Percentiles rank a stretch among this genome's conserved stretches.
Evolutionary conservation across 2,113 vertebrate genomes (phyloP).

Genomic region (Chlorodrepanis virens): DNA sequence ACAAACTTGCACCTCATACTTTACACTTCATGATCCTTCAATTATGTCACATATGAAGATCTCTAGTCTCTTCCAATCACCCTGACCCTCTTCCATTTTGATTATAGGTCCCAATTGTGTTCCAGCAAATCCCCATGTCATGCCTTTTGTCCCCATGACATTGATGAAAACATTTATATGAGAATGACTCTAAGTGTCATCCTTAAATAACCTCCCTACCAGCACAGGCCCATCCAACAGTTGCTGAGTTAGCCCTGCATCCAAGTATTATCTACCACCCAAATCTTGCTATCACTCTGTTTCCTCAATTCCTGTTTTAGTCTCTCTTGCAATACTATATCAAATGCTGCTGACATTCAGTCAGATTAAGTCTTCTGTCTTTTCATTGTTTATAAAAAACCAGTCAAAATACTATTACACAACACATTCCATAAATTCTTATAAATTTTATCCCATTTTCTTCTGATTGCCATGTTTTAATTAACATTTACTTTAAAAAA

Average conservation of each 20-base stretch:
- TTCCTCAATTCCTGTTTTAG: neutral
- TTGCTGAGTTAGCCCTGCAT: neutral
- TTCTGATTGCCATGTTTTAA: neutral
- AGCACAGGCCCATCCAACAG: neutral
- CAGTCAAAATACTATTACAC: neutral
- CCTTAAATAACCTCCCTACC: neutral
- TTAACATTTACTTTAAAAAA: neutral
- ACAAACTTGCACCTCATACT: neutral
- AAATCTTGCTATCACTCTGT: neutral
- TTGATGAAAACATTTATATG: neutral
- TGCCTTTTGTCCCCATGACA: neutral
- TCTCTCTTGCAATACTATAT: neutral
- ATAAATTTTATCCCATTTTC: neutral
- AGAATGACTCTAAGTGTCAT: neutral
- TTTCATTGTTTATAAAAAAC: neutral
- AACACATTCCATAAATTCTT: neutral
- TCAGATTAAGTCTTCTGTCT: neutral
- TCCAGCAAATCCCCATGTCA: neutral
- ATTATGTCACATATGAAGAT: neutral
- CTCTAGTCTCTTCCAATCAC: neutral
- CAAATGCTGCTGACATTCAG: neutral
- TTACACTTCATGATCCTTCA: neutral
- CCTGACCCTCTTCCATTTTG: neutral
- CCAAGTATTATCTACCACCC: neutral
- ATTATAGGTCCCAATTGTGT: neutral